Evolutionary conservation across 1,140 invertebrate species (phyloP).

Genomic region (Mycetomoellerius zeteki): DNA sequence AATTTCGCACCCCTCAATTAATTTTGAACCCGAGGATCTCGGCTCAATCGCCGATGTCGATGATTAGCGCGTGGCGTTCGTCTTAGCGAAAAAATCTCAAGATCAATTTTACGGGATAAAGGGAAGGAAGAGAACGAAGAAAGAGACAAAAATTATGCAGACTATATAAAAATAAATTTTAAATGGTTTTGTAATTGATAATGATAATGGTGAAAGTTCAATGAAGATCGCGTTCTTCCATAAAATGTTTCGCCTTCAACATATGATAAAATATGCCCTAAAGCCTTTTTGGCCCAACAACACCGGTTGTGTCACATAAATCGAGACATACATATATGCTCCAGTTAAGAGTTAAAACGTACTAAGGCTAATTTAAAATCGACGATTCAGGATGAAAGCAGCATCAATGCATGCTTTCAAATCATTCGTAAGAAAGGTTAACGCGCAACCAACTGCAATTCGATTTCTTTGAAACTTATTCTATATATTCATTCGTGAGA

Average conservation of each 20-base stretch:
- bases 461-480: slow-evolving; percentile 20
- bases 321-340: not conserved
- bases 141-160: not conserved
- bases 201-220: slow-evolving; percentile 4
- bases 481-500: slow-evolving; percentile 17
- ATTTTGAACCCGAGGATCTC: slow-evolving; percentile 29
- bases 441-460: slow-evolving; percentile 34
- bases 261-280: not conserved
- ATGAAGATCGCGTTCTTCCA: slow-evolving; percentile 11
- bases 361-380: slow-evolving; percentile 7
- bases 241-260: slow-evolving; percentile 13
- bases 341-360: slow-evolving; percentile 15
- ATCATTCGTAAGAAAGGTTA: slow-evolving; percentile 10
- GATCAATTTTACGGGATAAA: slow-evolving; percentile 11
- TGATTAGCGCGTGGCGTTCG: slow-evolving; percentile 40
- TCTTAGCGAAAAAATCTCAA: slow-evolving; percentile 1
- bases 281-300: slow-evolving; percentile 4
- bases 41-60: slow-evolving; percentile 12
- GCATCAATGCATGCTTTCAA: not conserved
- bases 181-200: not conserved
- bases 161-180: not conserved
- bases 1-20: slow-evolving; percentile 60
- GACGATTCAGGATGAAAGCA: not conserved
- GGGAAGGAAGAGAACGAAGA: not conserved
- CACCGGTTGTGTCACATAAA: not conserved